Base-by-base conservation (phyloP, 2,113 vertebrate genomes). In the Chrysochloris asiatica region DNA sequence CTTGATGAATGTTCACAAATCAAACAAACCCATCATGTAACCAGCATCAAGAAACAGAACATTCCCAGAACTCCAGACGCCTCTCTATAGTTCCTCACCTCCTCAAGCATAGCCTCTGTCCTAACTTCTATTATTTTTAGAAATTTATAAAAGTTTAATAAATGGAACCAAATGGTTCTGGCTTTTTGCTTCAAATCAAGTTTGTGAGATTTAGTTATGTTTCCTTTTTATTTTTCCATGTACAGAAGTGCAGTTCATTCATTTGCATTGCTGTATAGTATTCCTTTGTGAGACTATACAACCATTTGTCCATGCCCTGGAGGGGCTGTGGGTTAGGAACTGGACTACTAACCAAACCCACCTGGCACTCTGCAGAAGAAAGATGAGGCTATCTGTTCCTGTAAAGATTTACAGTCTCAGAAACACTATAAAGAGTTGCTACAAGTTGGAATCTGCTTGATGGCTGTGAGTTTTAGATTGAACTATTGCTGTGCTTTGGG, bases 1-100 rank as follows among this genome's bases (percentile, higher is more conserved):
- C 59, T 56, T 88, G 82, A 48, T 90, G 26, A 65, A 21, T 63
- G 78, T 83, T 86, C 47, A 83, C 76, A 80, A 87, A 76, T 47
- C 76, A 86, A 79, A 80, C 5, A 75, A 50, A 76, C 13, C 67
- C 30, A 76, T 13, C 36, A 71, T 10, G 11, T 47, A 69, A 92
- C 14, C 3, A 22, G 47, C 3, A 41, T 56, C 45, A 79, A 93
- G 69, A 88, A 79, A 56, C 19, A 67, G 45, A 65, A 71, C 8
- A 36, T 82, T 92, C 65, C 52, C 47, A 75, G 69, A 41, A 72
- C 22, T 45, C 47, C 50, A 69, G 45, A 69, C 73, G 38, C 11
- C 24, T 12, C 47, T 77, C 47, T 22, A 3, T 45, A 89, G 10
- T 38, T 54, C 41, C 65, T 45, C 12, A 24, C 13, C 0, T 10